Base-by-base conservation (phyloP, 2,797 vertebrate species). In the Sphenopsis melanotis region DNA sequence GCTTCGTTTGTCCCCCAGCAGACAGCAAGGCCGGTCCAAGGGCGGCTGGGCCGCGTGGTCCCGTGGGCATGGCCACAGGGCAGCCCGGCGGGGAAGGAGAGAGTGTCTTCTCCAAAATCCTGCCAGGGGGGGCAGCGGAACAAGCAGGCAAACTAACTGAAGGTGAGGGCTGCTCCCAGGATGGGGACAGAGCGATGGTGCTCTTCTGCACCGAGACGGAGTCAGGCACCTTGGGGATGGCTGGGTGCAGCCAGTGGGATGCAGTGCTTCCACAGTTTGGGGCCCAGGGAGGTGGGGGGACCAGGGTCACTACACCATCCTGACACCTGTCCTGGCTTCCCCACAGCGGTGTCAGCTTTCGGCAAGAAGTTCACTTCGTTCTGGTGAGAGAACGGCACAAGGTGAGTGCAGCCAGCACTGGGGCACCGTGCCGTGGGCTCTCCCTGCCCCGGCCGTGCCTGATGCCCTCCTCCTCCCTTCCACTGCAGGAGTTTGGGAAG, bases 321-420 rank as follows among this genome's bases (percentile, higher is more conserved):
- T 97, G 61, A 97, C 3, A 2, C 52, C 26, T 78, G 83, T 80
- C 80, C 80, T 30, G 64, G n/a, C 95, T 97, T 98, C 70, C 89
- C 39, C 44, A 41, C 96, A 99, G 99, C 99, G 94, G 98, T 99
- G 96, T 99, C 99, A 93, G 99, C 99, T 96, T 98, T 99, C 36
- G 99, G 99, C 95, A 99, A 99, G 98, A 99, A 99, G 98, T 99
- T 99, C 98, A 99, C 99, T 97, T 99, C 99, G 21, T 99, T 99
- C 96, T 99, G 99, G 99, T 99, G 99, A 99, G 98, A 97, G 93
- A 95, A 97, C 89, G 76, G 94, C 91, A 91, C 94, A 96, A 96
- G 98, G 99, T 99, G 96, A 96, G 98, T 97, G 77, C 41, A 57
- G 72, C 46, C 7, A 3, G 41, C 8, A 3, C 12, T 0, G 3